Evolutionary conservation across 2,797 vertebrate species (phyloP).

Genomic region (Phataginus tetradactyla): DNA sequence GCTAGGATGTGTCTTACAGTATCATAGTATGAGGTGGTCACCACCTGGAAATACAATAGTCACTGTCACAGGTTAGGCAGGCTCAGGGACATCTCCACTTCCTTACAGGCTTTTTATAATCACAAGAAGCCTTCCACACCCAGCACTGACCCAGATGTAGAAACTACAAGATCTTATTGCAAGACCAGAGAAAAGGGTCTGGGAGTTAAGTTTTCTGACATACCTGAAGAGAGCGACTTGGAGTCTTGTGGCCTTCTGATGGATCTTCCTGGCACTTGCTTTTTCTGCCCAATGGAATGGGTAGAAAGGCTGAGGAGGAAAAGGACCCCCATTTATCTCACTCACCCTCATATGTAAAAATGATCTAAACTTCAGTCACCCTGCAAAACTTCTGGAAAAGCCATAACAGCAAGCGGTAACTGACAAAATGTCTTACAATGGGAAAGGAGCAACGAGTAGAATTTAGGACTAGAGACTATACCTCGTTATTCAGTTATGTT

Average conservation of each 20-base stretch:
- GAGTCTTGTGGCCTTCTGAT: background rate
- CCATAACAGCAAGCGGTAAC: background rate
- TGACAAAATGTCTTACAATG: background rate
- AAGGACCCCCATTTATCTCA: background rate
- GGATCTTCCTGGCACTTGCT: background rate
- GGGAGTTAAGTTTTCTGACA: background rate
- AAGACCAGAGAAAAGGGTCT: background rate
- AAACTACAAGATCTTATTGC: background rate
- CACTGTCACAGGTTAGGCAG: background rate
- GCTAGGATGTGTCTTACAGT: background rate
- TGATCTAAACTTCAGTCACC: background rate
- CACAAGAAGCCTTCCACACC: slow-evolving; percentile 16
- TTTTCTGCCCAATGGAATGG: background rate
- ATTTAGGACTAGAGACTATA: background rate
- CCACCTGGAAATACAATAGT: background rate
- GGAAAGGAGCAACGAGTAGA: background rate
- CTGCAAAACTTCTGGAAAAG: background rate
- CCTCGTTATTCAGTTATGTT: background rate
- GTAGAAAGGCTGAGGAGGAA: background rate
- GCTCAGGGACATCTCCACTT: background rate
- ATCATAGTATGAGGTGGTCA: background rate
- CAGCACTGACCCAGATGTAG: background rate
- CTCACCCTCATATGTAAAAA: background rate
- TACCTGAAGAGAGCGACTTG: background rate
- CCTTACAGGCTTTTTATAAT: background rate